Evolutionary conservation across 2,888 invertebrate genomes (phyloP).

Genomic region (Scaptomyza flava): DNA sequence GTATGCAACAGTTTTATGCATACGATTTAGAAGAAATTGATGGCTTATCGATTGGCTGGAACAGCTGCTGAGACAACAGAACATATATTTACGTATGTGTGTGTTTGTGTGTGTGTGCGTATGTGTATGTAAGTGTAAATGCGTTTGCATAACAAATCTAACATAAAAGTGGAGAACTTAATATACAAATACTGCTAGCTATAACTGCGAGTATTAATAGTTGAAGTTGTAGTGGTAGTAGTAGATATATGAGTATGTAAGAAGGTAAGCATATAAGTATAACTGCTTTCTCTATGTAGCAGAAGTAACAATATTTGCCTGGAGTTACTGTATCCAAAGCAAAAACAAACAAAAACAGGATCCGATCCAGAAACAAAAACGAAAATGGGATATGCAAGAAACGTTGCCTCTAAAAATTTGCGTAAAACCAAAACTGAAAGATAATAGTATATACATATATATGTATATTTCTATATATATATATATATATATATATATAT

Average conservation of each 20-base stretch:
- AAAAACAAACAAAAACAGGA: conserved; percentile 18
- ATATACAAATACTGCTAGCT: conserved; percentile 34
- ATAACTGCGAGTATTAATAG: conserved; percentile 27
- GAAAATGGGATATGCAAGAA: conserved; percentile 39
- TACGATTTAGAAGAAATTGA: conserved; percentile 36
- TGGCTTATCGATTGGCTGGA: conserved; percentile 46
- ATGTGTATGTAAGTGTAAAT: conserved; percentile 24
- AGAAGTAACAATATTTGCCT: conserved; percentile 31
- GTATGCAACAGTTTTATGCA: conserved; percentile 50
- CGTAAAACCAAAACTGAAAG: conserved; percentile 39
- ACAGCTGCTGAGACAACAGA: conserved; percentile 29
- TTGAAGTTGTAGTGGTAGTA: conserved; percentile 15
- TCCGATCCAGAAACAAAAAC: conserved; percentile 17
- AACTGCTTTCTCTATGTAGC: conserved; percentile 37
- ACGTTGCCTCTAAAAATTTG: conserved; percentile 47
- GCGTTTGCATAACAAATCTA: conserved; percentile 26
- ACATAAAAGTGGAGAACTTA: conserved; percentile 22
- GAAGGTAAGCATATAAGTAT: conserved; percentile 35
- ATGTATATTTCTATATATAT: conserved; percentile 11
- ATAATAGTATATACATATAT: conserved; percentile 10
- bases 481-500: conserved; percentile 1
- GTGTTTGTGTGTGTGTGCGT: neutral
- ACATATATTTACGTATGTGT: conserved; percentile 1
- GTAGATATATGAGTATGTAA: conserved; percentile 28
- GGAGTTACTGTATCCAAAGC: conserved; percentile 24